Evolutionary conservation across 1,140 invertebrate genomes (phyloP), one percentile per base, ranked within the genome.

Genomic region (Bradynema listronoti): DNA sequence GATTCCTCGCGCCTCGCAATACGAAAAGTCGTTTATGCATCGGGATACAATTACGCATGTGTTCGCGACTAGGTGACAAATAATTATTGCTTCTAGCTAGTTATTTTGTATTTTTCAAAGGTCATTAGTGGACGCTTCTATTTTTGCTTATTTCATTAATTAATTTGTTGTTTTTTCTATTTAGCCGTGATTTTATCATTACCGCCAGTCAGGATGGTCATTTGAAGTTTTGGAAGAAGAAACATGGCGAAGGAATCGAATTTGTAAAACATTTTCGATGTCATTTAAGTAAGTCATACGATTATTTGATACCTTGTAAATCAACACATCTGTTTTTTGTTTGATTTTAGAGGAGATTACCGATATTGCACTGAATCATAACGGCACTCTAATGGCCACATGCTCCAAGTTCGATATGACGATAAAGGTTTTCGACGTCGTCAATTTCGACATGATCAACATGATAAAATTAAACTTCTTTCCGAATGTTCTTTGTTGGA

Each of bases 11-110:
- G 87, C 89, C 9, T 90, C 94, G 76, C 88, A 88, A 42, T 99
- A 99, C 80, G 94, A 99, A 75, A 87, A 86, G 71, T 96, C 91
- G 75, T 99, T 89, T 77, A 99, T 99, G 95, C 95, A 99, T 77
- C 83, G 92, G 49, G 93, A 98, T 83, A 84, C 87, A 1, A 86
- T 98, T 9, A 91, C 89, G 0, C 91, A 96, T 80, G 82, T 94
- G 55, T 83, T 90, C 16, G 86, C 89, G 0, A 90, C 93, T 30
- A 52, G 43, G 61, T 63, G n/a, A n/a, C n/a, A 36, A 2, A 45
- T 6, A 34, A 32, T 56, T 27, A 43, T 14, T 32, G 16, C 36
- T 39, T 11, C 11, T 39, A 19, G 36, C 36, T 11, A 19, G 19
- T 11, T 19, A 11, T 19, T 11, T 7, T 47, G 19, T 7, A 7